These are phyloP conservation scores for Eupithecia inturbata DNA, from an alignment of 2,888 invertebrate species.

Conservation along the genomic window DNA sequence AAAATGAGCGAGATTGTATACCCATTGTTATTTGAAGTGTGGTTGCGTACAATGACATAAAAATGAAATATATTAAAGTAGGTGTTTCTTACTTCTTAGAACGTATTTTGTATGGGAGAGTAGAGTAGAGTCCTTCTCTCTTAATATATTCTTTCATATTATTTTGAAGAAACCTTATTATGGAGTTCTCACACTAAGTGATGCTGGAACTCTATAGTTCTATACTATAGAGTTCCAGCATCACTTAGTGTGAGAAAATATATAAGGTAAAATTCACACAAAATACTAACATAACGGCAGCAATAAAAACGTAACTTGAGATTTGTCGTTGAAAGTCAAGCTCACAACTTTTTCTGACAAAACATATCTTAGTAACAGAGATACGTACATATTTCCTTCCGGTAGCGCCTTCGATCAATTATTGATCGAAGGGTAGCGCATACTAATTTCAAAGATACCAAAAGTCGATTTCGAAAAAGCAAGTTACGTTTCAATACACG, in stretches of 20 bases:
- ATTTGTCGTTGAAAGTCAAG: background rate
- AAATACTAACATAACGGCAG: background rate
- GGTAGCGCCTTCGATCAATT: no score
- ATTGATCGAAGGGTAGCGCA: no score
- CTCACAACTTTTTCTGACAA: background rate
- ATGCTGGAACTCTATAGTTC: no score
- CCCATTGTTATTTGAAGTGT: background rate
- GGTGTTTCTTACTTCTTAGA: background rate
- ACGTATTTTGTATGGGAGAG: background rate
- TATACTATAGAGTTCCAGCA: background rate
- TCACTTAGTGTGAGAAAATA: background rate
- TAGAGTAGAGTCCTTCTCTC: background rate
- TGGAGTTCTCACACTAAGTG: no score
- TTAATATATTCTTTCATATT: background rate
- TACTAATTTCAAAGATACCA: background rate
- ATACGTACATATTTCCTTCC: background rate
- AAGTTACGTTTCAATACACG: background rate
- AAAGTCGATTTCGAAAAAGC: background rate
- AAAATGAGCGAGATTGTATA: slow-evolving; percentile 1
- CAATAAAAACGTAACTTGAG: background rate
- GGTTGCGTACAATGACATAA: background rate
- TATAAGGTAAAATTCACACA: background rate
- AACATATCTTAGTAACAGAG: background rate
- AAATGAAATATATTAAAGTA: background rate
- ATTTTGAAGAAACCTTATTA: background rate